A percentile compares a stretch with the other conserved stretches of the same genome.
phyloP scores from a whole-genome alignment of 2,113 vertebrate genomes.

The Mesitornis unicolor region DNA sequence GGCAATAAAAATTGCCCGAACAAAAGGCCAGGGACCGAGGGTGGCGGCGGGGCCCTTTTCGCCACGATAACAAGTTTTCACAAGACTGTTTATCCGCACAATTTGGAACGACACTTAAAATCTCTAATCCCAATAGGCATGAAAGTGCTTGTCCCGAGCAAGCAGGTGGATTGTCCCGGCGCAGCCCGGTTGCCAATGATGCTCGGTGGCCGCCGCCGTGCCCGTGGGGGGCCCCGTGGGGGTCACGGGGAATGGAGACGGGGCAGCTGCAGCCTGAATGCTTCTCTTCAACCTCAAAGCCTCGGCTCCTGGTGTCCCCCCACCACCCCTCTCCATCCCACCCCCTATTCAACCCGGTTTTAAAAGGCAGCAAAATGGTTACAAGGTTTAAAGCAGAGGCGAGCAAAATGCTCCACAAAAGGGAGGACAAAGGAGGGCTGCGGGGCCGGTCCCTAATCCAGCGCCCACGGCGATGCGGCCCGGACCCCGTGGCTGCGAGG shows the following conservation, averaged over 20 bases:
- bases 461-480: constrained; percentile 43
- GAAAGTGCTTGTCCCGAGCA: constrained; percentile 77
- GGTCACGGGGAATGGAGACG: constrained; percentile 56
- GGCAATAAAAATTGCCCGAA: constrained; percentile 85
- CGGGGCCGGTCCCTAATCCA: constrained; percentile 59
- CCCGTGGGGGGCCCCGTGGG: constrained; percentile 60
- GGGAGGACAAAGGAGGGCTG: constrained; percentile 60
- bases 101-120: constrained; percentile 77
- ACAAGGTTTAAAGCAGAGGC: constrained; percentile 65
- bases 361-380: constrained; percentile 59
- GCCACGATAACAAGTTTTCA: constrained; percentile 86
- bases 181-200: constrained; percentile 37
- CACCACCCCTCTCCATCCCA: neutral
- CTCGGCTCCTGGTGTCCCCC: neutral
- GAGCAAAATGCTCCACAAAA: constrained; percentile 68
- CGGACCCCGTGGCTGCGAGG: neutral
- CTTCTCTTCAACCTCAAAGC: constrained; percentile 57
- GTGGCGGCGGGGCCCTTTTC: constrained; percentile 67
- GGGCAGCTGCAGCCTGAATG: constrained; percentile 75
- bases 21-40: constrained; percentile 76
- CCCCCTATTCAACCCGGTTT: constrained; percentile 57
- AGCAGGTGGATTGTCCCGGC: constrained; percentile 68
- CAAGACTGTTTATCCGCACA: constrained; percentile 81
- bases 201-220: constrained; percentile 54
- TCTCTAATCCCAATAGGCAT: constrained; percentile 89